These are phyloP conservation scores for Pseudonaja textilis DNA, from an alignment of 2,113 vertebrate genomes.

Conservation along the genomic window DNA sequence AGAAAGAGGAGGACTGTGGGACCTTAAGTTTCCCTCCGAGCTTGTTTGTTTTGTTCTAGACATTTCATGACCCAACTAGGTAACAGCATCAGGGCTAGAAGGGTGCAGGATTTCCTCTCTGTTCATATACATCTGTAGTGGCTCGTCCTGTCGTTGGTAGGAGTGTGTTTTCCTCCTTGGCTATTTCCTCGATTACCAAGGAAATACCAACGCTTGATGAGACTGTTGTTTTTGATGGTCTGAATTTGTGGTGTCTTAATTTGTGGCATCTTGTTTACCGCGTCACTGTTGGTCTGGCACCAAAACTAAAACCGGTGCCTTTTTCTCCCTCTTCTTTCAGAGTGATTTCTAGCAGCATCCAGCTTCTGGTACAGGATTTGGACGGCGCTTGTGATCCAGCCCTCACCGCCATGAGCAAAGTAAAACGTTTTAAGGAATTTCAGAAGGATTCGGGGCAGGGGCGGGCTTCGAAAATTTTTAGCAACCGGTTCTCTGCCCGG, in stretches of 20 bases:
- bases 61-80: not conserved
- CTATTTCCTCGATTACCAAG: not conserved
- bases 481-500: too few relatives aligned
- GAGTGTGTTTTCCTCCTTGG: not conserved
- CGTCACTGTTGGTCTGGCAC: too few relatives aligned
- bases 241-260: not conserved
- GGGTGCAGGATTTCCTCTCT: not conserved
- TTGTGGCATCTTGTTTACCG: not conserved
- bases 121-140: not conserved
- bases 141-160: not conserved
- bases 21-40: not conserved
- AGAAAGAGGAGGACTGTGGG: not conserved
- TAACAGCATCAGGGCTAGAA: not conserved
- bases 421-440: constrained; percentile 46
- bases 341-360: constrained; percentile 98
- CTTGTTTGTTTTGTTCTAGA: not conserved
- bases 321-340: constrained; percentile 66
- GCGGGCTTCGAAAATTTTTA: too few relatives aligned
- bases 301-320: not conserved
- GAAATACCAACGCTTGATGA: not conserved
- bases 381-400: constrained; percentile 96
- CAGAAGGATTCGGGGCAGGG: not conserved
- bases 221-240: not conserved
- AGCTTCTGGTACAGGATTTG: constrained; percentile 95
- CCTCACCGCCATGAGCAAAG: constrained; percentile 98